phyloP scores from a whole-genome alignment of 2,888 invertebrate species.

The Ichneumoninae sp. region DNA sequence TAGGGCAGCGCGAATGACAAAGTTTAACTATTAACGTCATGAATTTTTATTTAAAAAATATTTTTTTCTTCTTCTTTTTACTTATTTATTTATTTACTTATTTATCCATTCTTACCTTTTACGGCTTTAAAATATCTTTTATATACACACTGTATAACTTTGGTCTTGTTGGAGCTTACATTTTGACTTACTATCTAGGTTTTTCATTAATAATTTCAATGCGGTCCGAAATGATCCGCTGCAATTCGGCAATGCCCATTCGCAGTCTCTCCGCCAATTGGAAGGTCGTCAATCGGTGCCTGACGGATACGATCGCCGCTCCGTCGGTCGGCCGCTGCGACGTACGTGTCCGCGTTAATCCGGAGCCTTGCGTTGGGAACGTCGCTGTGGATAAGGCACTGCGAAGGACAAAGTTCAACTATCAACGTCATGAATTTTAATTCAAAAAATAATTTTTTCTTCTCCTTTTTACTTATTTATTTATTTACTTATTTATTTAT shows the following conservation, averaged over 20 bases:
- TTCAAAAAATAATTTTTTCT: background rate
- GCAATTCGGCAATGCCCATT: background rate
- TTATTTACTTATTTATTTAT: too few species aligned
- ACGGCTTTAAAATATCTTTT: too few species aligned
- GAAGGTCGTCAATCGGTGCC: constrained; percentile 9
- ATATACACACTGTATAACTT: too few species aligned
- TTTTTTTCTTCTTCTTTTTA: too few species aligned
- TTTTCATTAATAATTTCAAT: background rate
- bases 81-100: too few species aligned
- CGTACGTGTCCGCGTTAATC: constrained; percentile 1
- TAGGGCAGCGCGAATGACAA: too few species aligned
- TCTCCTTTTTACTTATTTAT: too few species aligned
- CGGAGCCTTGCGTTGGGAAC: background rate
- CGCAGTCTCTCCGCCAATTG: background rate
- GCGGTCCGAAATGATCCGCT: background rate
- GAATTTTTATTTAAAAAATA: background rate
- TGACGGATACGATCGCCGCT: constrained; percentile 12
- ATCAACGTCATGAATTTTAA: background rate
- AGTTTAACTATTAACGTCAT: background rate
- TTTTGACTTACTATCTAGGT: too few species aligned
- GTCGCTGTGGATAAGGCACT: background rate
- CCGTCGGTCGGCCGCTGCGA: constrained; percentile 2
- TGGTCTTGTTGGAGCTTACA: too few species aligned
- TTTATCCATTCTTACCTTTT: too few species aligned
- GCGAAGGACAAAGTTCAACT: too few species aligned